Percentiles rank a stretch among this genome's conserved stretches.
Conservation (phyloP, 2,797 vertebrate species). For the Pagetopsis macropterus region DNA sequence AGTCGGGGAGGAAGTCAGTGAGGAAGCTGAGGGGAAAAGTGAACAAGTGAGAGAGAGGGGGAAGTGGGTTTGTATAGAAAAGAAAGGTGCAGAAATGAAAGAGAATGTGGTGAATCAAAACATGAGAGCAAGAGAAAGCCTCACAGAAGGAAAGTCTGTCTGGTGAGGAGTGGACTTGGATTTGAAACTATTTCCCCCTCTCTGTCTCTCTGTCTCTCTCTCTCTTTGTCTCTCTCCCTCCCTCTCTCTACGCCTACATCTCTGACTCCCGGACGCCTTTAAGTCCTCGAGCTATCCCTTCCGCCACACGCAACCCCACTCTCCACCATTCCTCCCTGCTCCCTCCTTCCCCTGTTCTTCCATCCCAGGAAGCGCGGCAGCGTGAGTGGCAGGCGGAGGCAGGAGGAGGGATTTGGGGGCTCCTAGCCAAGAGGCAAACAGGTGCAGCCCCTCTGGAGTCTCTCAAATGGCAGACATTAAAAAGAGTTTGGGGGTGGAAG, state of each 20-base stretch:
- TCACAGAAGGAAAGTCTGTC: slow-evolving; percentile 65
- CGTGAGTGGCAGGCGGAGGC: slow-evolving; percentile 86
- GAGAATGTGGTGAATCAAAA: slow-evolving; percentile 70
- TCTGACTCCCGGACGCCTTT: slow-evolving; percentile 77
- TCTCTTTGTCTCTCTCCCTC: slow-evolving; percentile 17
- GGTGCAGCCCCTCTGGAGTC: slow-evolving; percentile 87
- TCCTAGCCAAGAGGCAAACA: slow-evolving; percentile 88
- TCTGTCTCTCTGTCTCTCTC: slow-evolving; percentile 13
- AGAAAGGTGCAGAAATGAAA: slow-evolving; percentile 58
- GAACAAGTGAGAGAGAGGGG: slow-evolving; percentile 43
- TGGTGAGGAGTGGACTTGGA: slow-evolving; percentile 71
- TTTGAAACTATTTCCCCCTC: slow-evolving; percentile 71
- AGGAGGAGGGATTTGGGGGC: slow-evolving; percentile 78
- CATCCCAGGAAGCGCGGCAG: slow-evolving; percentile 82
- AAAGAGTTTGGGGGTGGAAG: slow-evolving; percentile 67
- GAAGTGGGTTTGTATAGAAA: slow-evolving; percentile 51
- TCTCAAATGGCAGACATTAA: slow-evolving; percentile 86
- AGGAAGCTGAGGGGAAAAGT: slow-evolving; percentile 54
- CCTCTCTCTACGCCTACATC: slow-evolving; percentile 55
- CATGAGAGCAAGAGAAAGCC: slow-evolving; percentile 63
- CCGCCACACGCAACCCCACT: slow-evolving; percentile 81
- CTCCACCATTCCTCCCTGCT: slow-evolving; percentile 49
- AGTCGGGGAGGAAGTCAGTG: slow-evolving; percentile 54
- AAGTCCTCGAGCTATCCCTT: slow-evolving; percentile 84
- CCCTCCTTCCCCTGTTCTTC: slow-evolving; percentile 69